These are phyloP conservation scores for Temnothorax curvispinosus DNA, from an alignment of 1,140 invertebrate genomes.

Conservation along the genomic window DNA sequence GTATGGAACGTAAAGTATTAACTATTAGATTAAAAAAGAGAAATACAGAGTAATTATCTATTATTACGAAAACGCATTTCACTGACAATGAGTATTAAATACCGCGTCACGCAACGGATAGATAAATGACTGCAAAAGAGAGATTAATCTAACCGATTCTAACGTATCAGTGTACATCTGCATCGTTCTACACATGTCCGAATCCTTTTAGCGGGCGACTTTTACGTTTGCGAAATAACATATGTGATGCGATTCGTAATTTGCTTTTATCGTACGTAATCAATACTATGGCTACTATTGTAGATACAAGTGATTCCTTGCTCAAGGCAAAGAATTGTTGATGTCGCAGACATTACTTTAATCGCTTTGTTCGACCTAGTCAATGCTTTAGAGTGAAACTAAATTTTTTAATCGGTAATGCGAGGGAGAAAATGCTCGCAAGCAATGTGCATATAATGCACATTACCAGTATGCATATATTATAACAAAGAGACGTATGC, in stretches of 20 bases:
- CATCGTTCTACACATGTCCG: constrained; percentile 12
- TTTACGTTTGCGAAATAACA: neutral
- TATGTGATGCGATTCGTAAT: neutral
- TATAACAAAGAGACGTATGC: neutral
- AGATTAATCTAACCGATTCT: neutral
- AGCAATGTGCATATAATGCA: constrained; percentile 30
- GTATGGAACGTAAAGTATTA: constrained; percentile 15
- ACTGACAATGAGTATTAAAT: constrained; percentile 13
- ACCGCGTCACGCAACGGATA: too few species aligned
- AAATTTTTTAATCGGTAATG: constrained; percentile 9
- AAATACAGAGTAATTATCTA: constrained; percentile 10
- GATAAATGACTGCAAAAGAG: neutral
- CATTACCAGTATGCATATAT: neutral
- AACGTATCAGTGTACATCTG: neutral
- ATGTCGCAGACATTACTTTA: constrained; percentile 31
- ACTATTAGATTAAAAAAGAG: constrained; percentile 6
- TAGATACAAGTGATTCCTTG: constrained; percentile 13
- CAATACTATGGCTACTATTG: constrained; percentile 20
- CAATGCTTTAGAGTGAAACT: constrained; percentile 21
- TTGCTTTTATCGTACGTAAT: constrained; percentile 9
- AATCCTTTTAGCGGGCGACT: neutral
- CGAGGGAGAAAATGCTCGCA: neutral
- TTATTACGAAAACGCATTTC: constrained; percentile 9
- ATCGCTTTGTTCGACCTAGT: constrained; percentile 29
- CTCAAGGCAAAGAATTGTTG: constrained; percentile 25